Evolutionary conservation across 64 coral and sea anemone species (phyloP), one percentile per base, ranked within the genome.

Genomic region (Dendrophyllia cribrosa): DNA sequence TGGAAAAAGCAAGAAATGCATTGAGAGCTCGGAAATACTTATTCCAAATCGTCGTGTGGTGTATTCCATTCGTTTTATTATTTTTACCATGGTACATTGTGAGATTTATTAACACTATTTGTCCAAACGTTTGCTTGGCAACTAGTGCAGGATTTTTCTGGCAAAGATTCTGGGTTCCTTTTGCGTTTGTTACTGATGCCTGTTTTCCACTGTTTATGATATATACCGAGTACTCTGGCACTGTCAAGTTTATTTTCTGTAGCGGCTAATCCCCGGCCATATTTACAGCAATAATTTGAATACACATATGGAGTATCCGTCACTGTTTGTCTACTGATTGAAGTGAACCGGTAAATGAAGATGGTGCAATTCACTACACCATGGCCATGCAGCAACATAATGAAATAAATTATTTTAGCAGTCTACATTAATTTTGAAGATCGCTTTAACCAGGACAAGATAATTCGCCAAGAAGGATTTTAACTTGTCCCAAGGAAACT

Each of bases 11-110:
- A 47, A 84, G 80, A 65, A 84, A 84, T 7, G 80, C 62, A 14
- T 84, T 51, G 16, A 17, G 43, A 0, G 80, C 80, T 22, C 7
- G 47, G n/a, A 84, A 66, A 24, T 67, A 65, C 23, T 84, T 84
- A 21, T 26, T 51, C 3, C 9, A 84, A 34, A 10, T 49, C 43
- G 60, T n/a, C 11, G 22, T 11, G 45, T 50, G 46, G 45, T 84
- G n/a, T 23, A 12, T 63, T 8, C 80, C 80, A 23, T 9, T 51
- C 4, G 20, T 67, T 0, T 22, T 84, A 10, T 84, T 59, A 11
- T 51, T 67, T 51, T 51, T 84, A 67, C 80, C 80, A 5, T 84
- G 80, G 80, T 84, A 84, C 43, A 67, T 13, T 23, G 60, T 84
- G 9, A 66, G 22, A 44, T 84, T 64, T 45, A 51, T 84, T 50